Base-by-base conservation (phyloP, 2,113 vertebrate species). In the Prionailurus viverrinus region DNA sequence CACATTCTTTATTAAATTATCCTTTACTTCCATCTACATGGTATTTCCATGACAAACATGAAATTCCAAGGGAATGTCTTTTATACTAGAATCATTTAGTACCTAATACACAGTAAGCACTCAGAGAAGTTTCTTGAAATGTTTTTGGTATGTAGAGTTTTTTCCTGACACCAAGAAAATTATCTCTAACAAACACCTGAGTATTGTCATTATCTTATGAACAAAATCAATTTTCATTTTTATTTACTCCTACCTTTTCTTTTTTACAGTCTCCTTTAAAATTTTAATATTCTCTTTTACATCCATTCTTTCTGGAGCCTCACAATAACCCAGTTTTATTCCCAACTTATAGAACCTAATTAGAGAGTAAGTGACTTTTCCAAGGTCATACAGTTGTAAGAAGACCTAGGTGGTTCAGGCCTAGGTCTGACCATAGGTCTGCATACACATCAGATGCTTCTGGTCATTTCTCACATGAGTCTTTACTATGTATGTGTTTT, bases 281-380 rank as follows among this genome's bases (percentile, higher is more conserved):
- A 71, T 86, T 79, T 69, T 90, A 79, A 87, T 66, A 74, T 82
- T 41, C 58, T 61, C 15, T 66, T 83, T 82, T 41, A 69, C 10
- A n/a, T 27, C 2, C 25, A 31, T 89, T 89, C 29, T 69, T 3
- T 51, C 51, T 55, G 13, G 53, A 58, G 81, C 51, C 15, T 92
- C 69, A 97, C 61, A 68, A 91, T 66, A 94, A 78, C 19, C 29
- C 27, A 65, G 19, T 84, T 92, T 76, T 51, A 84, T 69, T 83
- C 12, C 8, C 27, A 92, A 65, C 53, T 71, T 84, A 78, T 33
- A 89, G 78, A 71, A 74, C 68, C 63, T 71, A 9, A 71, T 45
- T 61, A 86, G 55, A 91, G 5, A 74, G 8, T 41, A 45, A 71
- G 29, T 63, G 41, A 86, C 21, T 18, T 76, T 16, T 8, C 25